Conservation (phyloP, 2,797 vertebrate species). For the Mus minutoides region DNA sequence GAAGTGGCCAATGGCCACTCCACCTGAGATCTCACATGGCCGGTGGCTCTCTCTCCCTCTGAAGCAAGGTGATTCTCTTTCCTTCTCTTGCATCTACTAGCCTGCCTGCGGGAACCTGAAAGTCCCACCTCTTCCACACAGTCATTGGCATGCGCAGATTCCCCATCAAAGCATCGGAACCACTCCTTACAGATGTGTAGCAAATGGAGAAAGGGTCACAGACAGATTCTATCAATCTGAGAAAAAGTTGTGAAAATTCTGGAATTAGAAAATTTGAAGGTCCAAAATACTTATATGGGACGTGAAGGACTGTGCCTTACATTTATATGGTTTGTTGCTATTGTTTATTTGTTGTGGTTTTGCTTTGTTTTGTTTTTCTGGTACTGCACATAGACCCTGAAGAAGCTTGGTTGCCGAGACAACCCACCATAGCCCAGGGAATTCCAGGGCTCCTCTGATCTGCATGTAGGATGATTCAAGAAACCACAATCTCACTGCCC, state of each 20-base stretch:
- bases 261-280: constrained; percentile 11
- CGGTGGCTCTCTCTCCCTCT: too few relatives aligned
- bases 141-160: too few relatives aligned
- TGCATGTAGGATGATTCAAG: neutral
- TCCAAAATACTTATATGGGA: neutral
- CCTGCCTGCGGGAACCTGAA: too few relatives aligned
- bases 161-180: too few relatives aligned
- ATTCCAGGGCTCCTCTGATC: neutral
- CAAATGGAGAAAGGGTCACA: neutral
- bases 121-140: too few relatives aligned
- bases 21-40: too few relatives aligned
- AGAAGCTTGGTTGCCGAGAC: neutral
- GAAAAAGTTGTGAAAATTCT: constrained; percentile 15
- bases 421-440: neutral
- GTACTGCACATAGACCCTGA: neutral
- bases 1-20: too few relatives aligned
- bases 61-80: too few relatives aligned
- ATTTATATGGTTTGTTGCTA: neutral
- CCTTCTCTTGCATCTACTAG: too few relatives aligned
- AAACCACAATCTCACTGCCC: neutral
- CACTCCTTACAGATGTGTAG: neutral
- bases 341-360: neutral
- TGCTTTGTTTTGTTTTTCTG: neutral
- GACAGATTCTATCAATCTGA: neutral
- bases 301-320: neutral